A percentile compares a stretch with the other conserved stretches of the same genome.
Conservation (phyloP, 1,140 invertebrate species). For the Drosophila orosa region DNA sequence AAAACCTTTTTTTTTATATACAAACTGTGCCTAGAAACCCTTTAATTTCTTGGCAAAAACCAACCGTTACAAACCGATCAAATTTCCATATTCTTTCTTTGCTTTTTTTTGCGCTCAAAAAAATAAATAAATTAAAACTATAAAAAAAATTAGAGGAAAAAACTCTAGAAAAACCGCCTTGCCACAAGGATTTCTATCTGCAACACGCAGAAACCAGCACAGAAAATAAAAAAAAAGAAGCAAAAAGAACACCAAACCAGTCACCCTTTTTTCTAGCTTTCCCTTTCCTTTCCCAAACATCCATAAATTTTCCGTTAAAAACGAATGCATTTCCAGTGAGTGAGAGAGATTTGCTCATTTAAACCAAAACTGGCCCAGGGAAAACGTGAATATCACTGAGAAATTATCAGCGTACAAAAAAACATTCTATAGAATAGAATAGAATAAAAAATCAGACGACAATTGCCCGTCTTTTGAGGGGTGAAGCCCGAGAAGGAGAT, state of each 20-base stretch:
- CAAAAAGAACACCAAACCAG: conserved; percentile 7
- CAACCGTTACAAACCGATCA: conserved; percentile 42
- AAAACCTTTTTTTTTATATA: not conserved
- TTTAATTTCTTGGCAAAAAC: not conserved
- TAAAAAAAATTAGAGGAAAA: not conserved
- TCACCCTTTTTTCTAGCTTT: conserved; percentile 59
- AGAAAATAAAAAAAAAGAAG: conserved; percentile 34
- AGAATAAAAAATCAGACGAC: conserved; percentile 50
- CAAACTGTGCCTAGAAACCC: not conserved
- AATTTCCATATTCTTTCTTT: conserved; percentile 50
- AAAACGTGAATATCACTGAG: conserved; percentile 54
- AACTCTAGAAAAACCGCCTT: conserved; percentile 9
- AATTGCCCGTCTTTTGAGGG: conserved; percentile 76
- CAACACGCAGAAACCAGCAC: conserved; percentile 67
- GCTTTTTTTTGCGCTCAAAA: conserved; percentile 8
- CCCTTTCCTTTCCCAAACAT: not conserved
- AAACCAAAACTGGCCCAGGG: conserved; percentile 65
- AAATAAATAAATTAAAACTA: conserved; percentile 8
- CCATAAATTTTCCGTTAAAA: conserved; percentile 82
- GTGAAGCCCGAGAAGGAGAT: conserved; percentile 39
- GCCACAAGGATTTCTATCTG: conserved; percentile 66
- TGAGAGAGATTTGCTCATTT: conserved; percentile 75
- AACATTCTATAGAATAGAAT: conserved; percentile 4
- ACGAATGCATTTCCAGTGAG: conserved; percentile 63
- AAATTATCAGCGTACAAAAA: conserved; percentile 47